These are phyloP conservation scores for Epicauta chinensis DNA, from an alignment of 1,140 invertebrate species.

Conservation along the genomic window DNA sequence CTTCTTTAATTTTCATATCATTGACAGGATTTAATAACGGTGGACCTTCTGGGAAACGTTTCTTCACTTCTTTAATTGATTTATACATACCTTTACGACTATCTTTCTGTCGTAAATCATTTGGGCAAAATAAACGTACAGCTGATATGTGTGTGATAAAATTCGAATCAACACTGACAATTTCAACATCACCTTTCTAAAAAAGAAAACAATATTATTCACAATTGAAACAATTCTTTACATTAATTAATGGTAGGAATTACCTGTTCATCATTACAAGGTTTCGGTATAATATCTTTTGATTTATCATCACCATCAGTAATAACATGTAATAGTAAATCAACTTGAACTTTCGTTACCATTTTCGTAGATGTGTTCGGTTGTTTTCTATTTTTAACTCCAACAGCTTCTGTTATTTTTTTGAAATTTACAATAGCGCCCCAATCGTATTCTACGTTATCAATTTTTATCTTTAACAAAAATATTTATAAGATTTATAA, in stretches of 20 bases:
- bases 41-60: conserved; percentile 77
- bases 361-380: conserved; percentile 51
- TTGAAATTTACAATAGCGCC: conserved; percentile 92
- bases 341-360: conserved; percentile 61
- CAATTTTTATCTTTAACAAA: conserved; percentile 67
- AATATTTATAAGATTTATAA: conserved; percentile 44
- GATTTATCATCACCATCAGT: conserved; percentile 47
- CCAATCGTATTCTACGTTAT: conserved; percentile 89
- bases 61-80: conserved; percentile 85
- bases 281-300: conserved; percentile 54
- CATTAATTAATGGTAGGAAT: not conserved
- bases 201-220: not conserved
- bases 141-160: conserved; percentile 86
- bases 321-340: conserved; percentile 73
- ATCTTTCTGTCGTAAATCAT: conserved; percentile 79
- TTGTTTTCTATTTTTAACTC: conserved; percentile 42
- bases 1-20: conserved; percentile 93
- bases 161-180: conserved; percentile 78
- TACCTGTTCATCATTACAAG: conserved; percentile 57
- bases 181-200: conserved; percentile 78
- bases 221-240: no score
- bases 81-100: conserved; percentile 79
- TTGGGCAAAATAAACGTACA: conserved; percentile 82
- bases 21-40: conserved; percentile 89
- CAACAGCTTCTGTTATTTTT: conserved; percentile 51